Percentiles rank a stretch among this genome's conserved stretches.
Evolutionary conservation across 2,888 invertebrate genomes (phyloP).

Genomic region (Dimorphilus gyrociliatus): DNA sequence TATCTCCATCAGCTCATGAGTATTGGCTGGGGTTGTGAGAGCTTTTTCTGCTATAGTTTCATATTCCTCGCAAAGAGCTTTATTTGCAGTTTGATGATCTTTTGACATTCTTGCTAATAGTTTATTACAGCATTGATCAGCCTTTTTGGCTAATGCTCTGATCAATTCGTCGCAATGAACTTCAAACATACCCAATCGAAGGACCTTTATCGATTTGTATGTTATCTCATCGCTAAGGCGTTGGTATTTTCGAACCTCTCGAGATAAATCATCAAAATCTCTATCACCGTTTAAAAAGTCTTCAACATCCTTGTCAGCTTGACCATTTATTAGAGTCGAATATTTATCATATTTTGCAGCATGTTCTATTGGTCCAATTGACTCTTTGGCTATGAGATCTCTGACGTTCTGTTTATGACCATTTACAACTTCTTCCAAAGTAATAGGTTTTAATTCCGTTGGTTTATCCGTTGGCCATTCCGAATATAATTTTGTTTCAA

Average conservation of each 20-base stretch:
- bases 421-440: constrained; percentile 53
- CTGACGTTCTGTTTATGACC: constrained; percentile 47
- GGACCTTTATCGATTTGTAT: constrained; percentile 41
- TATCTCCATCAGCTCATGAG: constrained; percentile 66
- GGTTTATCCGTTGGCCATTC: constrained; percentile 42
- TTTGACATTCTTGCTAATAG: constrained; percentile 57
- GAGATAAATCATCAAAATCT: constrained; percentile 39
- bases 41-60: constrained; percentile 59
- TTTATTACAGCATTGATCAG: constrained; percentile 51
- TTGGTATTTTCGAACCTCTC: constrained; percentile 40
- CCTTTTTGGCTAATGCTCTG: constrained; percentile 50
- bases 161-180: constrained; percentile 65
- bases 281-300: constrained; percentile 48
- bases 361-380: constrained; percentile 30
- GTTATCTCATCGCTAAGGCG: constrained; percentile 41
- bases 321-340: constrained; percentile 32
- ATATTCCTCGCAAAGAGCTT: constrained; percentile 64
- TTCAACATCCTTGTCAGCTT: constrained; percentile 49
- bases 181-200: constrained; percentile 65
- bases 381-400: constrained; percentile 34
- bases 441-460: constrained; percentile 48
- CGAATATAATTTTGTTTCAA: constrained; percentile 60
- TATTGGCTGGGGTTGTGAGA: constrained; percentile 60
- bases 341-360: constrained; percentile 51
- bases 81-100: constrained; percentile 62